phyloP scores from a whole-genome alignment of 2,888 invertebrate genomes.

The Drosophila leonis region DNA sequence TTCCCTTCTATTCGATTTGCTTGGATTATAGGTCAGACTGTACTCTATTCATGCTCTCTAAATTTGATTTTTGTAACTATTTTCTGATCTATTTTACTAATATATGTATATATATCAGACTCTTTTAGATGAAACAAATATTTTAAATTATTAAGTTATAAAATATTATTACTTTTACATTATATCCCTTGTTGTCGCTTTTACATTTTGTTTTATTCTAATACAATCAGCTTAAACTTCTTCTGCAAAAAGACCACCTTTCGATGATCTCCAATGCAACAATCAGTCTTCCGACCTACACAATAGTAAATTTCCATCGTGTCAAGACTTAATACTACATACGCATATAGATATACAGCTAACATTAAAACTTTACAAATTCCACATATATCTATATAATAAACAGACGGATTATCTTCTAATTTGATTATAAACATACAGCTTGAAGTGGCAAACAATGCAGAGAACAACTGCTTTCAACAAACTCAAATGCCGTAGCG shows the following conservation, averaged over 20 bases:
- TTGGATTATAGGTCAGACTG: background rate
- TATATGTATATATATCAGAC: background rate
- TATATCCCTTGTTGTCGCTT: too few species aligned
- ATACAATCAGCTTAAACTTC: too few species aligned
- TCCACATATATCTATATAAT: background rate
- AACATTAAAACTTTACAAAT: too few species aligned
- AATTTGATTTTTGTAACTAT: too few species aligned
- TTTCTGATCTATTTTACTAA: background rate
- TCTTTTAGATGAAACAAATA: background rate
- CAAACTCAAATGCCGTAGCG: conserved; percentile 4
- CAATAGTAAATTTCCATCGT: too few species aligned
- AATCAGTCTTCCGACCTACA: too few species aligned
- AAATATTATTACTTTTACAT: too few species aligned
- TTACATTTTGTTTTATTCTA: too few species aligned
- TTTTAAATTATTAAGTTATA: background rate
- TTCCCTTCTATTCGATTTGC: background rate
- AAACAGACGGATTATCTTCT: background rate
- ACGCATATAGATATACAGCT: too few species aligned
- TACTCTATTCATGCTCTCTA: background rate
- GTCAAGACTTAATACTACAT: too few species aligned
- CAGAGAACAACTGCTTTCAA: background rate
- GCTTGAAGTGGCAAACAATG: conserved; percentile 1
- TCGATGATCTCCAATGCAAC: too few species aligned
- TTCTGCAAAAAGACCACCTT: too few species aligned
- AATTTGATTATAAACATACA: background rate